Evolutionary conservation across 2,113 vertebrate species (phyloP).

Genomic region (Potamarius usumacintae): DNA sequence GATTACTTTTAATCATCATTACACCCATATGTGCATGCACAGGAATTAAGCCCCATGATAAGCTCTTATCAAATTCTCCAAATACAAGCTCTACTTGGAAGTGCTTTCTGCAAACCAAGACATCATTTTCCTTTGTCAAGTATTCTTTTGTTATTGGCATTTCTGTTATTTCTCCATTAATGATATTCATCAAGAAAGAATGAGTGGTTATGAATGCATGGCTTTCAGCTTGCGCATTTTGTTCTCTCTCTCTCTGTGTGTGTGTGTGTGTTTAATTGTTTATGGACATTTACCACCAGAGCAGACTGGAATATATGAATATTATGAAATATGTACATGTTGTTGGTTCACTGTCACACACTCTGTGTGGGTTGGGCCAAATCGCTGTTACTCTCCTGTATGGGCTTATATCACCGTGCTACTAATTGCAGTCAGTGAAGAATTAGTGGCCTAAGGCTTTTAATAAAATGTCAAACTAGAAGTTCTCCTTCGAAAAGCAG

Average conservation of each 20-base stretch:
- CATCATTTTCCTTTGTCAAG: neutral
- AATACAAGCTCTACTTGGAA: neutral
- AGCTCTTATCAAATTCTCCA: neutral
- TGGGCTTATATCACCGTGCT: neutral
- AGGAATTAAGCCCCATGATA: neutral
- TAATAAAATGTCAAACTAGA: neutral
- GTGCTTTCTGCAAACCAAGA: neutral
- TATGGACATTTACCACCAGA: neutral
- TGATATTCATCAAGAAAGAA: neutral
- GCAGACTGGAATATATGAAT: neutral
- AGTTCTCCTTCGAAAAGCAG: neutral
- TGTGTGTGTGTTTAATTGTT: neutral
- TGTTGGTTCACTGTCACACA: conserved; percentile 8
- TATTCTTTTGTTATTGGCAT: neutral
- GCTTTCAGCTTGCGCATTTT: neutral
- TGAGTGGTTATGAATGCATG: neutral
- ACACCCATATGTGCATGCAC: neutral
- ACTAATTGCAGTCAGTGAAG: neutral
- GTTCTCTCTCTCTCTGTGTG: neutral
- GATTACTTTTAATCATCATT: conserved; percentile 16
- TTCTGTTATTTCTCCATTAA: neutral
- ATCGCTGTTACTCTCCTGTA: neutral
- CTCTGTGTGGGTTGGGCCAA: neutral
- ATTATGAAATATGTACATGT: neutral
- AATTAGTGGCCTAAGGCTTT: neutral